Evolutionary conservation across 1,140 invertebrate genomes (phyloP).

Genomic region (Drosophila kepulauana): DNA sequence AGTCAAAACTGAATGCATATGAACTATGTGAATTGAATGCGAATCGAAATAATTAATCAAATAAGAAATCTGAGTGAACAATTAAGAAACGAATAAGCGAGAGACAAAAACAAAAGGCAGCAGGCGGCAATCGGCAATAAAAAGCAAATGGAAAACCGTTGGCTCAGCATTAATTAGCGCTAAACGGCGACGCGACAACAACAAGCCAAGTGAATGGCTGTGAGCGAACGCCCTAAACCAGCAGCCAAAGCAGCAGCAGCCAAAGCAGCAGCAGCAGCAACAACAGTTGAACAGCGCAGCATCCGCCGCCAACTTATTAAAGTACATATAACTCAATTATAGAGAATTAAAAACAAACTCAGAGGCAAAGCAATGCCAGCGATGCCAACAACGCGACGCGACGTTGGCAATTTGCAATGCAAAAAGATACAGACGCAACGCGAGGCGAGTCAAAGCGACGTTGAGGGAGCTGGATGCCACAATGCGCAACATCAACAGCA

Average conservation of each 20-base stretch:
- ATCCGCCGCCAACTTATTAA: slow-evolving; percentile 77
- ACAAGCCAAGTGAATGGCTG: slow-evolving; percentile 24
- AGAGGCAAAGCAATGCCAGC: slow-evolving; percentile 40
- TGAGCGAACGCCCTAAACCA: slow-evolving; percentile 42
- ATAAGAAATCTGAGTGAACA: slow-evolving; percentile 74
- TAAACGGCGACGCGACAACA: slow-evolving; percentile 60
- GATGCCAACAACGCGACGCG: slow-evolving; percentile 40
- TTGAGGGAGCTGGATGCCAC: slow-evolving; percentile 3
- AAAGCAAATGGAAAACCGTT: slow-evolving; percentile 72
- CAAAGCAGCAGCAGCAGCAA: slow-evolving; percentile 37
- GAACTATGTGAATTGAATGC: slow-evolving; percentile 19
- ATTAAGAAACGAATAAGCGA: slow-evolving; percentile 52
- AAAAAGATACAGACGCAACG: slow-evolving; percentile 52
- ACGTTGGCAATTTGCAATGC: slow-evolving; percentile 75
- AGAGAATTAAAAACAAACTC: slow-evolving; percentile 82
- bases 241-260: slow-evolving; percentile 33
- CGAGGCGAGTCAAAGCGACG: background rate
- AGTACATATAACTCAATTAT: slow-evolving; percentile 82
- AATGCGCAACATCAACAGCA: slow-evolving; percentile 34
- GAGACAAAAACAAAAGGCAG: slow-evolving; percentile 72
- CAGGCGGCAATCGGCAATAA: slow-evolving; percentile 56
- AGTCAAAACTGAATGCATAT: background rate
- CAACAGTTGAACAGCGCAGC: slow-evolving; percentile 46
- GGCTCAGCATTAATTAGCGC: slow-evolving; percentile 79
- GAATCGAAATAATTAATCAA: slow-evolving; percentile 75